Percentiles rank a stretch among this genome's conserved stretches.
Evolutionary conservation across 2,888 invertebrate genomes (phyloP).

Genomic region (Chaitophorus viminalis): DNA sequence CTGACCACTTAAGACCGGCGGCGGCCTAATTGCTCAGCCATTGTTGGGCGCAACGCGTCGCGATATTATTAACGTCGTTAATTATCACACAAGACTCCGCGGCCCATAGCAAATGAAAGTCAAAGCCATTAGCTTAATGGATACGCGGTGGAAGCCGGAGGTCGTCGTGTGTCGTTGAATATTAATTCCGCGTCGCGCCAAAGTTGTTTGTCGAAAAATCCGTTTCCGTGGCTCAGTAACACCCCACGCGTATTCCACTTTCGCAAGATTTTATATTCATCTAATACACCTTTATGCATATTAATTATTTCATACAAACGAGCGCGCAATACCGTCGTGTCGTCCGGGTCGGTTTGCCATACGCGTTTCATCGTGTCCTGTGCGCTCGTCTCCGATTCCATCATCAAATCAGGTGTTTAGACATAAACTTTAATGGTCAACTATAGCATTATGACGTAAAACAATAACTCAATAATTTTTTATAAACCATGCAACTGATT

Average conservation of each 20-base stretch:
- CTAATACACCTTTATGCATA: too few species aligned
- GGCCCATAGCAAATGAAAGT: neutral
- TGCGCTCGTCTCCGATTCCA: too few species aligned
- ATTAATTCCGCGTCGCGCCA: neutral
- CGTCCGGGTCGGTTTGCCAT: too few species aligned
- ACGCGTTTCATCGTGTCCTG: too few species aligned
- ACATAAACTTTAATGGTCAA: too few species aligned
- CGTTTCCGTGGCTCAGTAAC: neutral
- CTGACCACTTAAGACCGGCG: neutral
- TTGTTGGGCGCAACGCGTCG: neutral
- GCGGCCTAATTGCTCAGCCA: neutral
- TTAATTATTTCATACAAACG: too few species aligned
- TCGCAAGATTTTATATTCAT: too few species aligned
- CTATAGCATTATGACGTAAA: too few species aligned
- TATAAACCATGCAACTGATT: too few species aligned
- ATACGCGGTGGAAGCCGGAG: neutral
- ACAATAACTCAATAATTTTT: too few species aligned
- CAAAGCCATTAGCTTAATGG: neutral
- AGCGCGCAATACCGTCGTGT: too few species aligned
- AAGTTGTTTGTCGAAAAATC: neutral
- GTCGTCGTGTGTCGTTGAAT: neutral
- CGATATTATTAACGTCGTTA: neutral
- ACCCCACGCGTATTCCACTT: neutral
- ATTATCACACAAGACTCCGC: neutral
- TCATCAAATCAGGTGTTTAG: too few species aligned